Percentiles rank a stretch among this genome's conserved stretches.
Evolutionary conservation across 2,888 invertebrate genomes (phyloP).

Genomic region (Aleiodes testaceus): DNA sequence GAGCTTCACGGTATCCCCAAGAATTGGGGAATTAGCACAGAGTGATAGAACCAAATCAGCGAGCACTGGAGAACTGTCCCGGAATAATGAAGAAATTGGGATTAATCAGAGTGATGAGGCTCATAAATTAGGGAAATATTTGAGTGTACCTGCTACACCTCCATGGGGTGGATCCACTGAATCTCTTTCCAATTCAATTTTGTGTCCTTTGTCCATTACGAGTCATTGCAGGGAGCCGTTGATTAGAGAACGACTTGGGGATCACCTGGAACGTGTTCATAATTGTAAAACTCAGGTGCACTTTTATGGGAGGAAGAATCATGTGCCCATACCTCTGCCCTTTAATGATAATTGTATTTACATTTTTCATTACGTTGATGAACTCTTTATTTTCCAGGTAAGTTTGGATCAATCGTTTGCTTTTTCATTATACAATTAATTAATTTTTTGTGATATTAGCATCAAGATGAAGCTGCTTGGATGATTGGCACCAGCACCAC

Average conservation of each 20-base stretch:
- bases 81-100: conserved; percentile 26
- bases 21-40: conserved; percentile 55
- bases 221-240: conserved; percentile 57
- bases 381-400: conserved; percentile 67
- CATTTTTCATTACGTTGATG: conserved; percentile 60
- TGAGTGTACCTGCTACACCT: conserved; percentile 61
- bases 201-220: conserved; percentile 60
- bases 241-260: conserved; percentile 56
- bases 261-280: conserved; percentile 62
- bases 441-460: conserved; percentile 50
- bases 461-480: conserved; percentile 58
- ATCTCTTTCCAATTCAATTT: conserved; percentile 57
- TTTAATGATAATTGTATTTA: conserved; percentile 61
- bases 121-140: conserved; percentile 40
- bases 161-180: conserved; percentile 67
- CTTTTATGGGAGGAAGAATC: conserved; percentile 59
- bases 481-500: conserved; percentile 52
- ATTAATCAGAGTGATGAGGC: neutral
- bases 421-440: neutral
- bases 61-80: conserved; percentile 66
- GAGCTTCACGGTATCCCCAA: conserved; percentile 38
- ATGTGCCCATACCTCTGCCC: conserved; percentile 62
- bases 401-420: neutral
- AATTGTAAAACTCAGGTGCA: conserved; percentile 60
- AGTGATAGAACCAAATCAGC: conserved; percentile 67